Base-by-base conservation (phyloP, 1,140 invertebrate species). In the Cyrtorhinus lividipennis region DNA sequence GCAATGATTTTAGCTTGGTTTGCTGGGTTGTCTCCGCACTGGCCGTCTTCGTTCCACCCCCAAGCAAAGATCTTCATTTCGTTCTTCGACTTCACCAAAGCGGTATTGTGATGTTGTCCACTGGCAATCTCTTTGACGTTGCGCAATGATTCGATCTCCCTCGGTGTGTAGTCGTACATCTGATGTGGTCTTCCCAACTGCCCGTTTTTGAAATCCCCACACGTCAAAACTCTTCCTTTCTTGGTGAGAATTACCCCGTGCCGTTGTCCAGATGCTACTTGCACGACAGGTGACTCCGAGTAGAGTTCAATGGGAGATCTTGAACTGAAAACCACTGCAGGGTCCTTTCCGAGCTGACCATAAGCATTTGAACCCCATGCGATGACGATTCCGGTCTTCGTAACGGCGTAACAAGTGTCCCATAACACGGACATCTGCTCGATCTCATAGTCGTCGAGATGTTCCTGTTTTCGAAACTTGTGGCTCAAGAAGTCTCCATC, bases 191-290 rank as follows among this genome's bases (percentile, higher is more conserved):
- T 18, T 24, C 64, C 64, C 27, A 65, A 44, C 25, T 65, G 58
- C n/a, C 64, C 60, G 22, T 61, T 30, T 27, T 56, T 48, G 18
- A 62, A 27, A n/a, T 65, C 64, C 1, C 64, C 64, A 24, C 56
- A 60, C 23, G 64, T 62, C 30, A 65, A 20, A 13, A 65, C 60
- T 22, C 20, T 8, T 2, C 64, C 64, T 62, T 65, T 20, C 25
- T 61, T 44, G 15, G n/a, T 56, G 23, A 65, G 59, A 15, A 65
- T 48, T 8, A 56, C 53, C 26, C 64, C 57, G 22, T 65, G 64
- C 18, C 64, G 22, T 8, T 48, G 25, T 2, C 64, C 64, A 62
- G 38, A 44, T 24, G 22, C 64, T 10, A 65, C 60, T 27, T 65
- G 64, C 1, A 44, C 15, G 8, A 53, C 48, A 38, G 30, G 30